Percentiles rank a stretch among this genome's conserved stretches.
phyloP scores from a whole-genome alignment of 2,888 invertebrate genomes.

The Leuctra nigra region DNA sequence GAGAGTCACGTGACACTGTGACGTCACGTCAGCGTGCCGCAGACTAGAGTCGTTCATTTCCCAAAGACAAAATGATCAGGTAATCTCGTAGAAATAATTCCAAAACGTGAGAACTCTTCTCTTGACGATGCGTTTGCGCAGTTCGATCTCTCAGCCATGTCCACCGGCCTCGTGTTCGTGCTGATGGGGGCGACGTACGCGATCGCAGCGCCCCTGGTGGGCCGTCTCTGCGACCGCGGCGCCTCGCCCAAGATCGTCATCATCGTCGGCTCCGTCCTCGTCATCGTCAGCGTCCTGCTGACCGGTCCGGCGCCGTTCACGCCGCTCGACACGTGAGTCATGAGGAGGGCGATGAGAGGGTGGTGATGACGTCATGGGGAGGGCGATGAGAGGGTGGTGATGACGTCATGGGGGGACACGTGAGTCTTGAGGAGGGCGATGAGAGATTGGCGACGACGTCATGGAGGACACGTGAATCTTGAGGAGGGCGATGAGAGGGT shows the following conservation, averaged over 20 bases:
- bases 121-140: slow-evolving; percentile 23
- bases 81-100: background rate
- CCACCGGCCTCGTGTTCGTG: slow-evolving; percentile 42
- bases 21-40: background rate
- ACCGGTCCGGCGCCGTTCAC: slow-evolving; percentile 44
- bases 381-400: too few species aligned
- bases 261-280: slow-evolving; percentile 36
- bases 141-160: slow-evolving; percentile 39
- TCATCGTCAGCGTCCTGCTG: slow-evolving; percentile 39
- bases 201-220: slow-evolving; percentile 41
- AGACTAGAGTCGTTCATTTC: background rate
- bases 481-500: too few species aligned
- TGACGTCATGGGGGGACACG: too few species aligned
- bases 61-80: background rate
- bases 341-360: too few species aligned
- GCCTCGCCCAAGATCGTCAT: slow-evolving; percentile 52
- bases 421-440: too few species aligned
- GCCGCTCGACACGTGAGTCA: slow-evolving; percentile 37
- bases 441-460: too few species aligned
- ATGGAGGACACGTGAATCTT: too few species aligned
- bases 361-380: too few species aligned
- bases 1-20: slow-evolving; percentile 18
- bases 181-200: slow-evolving; percentile 43
- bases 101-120: too few species aligned
- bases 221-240: slow-evolving; percentile 40